Evolutionary conservation across 2,113 vertebrate species (phyloP).

Genomic region (Mystacornis crossleyi): DNA sequence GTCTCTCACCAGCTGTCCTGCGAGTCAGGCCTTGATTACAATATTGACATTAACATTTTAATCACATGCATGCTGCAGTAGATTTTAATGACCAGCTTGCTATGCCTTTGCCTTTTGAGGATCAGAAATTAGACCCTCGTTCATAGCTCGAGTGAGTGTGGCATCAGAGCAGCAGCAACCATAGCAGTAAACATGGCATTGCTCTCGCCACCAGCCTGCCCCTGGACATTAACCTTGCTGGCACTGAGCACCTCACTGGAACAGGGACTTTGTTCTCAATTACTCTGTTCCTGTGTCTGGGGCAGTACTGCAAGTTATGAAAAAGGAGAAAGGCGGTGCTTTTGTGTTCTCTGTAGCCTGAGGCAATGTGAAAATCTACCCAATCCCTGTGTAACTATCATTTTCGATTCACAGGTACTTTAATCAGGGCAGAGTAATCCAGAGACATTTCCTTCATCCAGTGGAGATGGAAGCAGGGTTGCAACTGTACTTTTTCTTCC

Average conservation of each 20-base stretch:
- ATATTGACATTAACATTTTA: constrained; percentile 67
- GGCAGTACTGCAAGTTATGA: not conserved
- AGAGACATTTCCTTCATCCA: not conserved
- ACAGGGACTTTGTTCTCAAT: constrained; percentile 36
- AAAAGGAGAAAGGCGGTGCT: not conserved
- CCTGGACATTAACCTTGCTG: constrained; percentile 42
- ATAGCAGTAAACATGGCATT: not conserved
- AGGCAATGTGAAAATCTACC: not conserved
- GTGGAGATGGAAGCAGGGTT: not conserved
- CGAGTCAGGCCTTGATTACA: constrained; percentile 64
- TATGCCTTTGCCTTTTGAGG: not conserved
- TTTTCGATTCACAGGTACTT: not conserved
- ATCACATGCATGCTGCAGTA: not conserved
- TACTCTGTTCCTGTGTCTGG: not conserved
- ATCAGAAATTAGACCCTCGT: not conserved
- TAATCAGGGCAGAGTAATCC: not conserved
- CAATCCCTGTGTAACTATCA: not conserved
- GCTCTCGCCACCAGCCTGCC: not conserved
- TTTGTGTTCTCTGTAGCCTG: not conserved
- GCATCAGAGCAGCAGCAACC: not conserved
- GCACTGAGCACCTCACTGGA: not conserved
- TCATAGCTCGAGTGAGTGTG: not conserved
- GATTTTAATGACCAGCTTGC: constrained; percentile 34
- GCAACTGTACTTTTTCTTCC: not conserved
- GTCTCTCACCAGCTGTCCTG: constrained; percentile 53